Evolutionary conservation across 2,888 invertebrate species (phyloP), one percentile per base, ranked within the genome.

Genomic region (Pyrrhosoma nymphula): DNA sequence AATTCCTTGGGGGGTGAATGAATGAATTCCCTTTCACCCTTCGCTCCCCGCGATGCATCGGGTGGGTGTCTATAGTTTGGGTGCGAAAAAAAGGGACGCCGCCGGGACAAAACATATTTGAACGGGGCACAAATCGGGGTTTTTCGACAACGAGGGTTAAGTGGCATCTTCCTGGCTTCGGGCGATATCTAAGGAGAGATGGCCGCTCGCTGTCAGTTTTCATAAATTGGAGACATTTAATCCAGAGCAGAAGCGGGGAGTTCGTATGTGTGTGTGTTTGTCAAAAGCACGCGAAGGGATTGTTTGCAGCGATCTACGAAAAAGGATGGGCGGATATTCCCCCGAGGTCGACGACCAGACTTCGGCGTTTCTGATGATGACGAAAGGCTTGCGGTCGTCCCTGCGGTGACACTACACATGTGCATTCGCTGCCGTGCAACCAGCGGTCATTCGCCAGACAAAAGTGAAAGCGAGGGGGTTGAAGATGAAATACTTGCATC

Each of bases 71-170:
- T 63, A 91, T 91, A 63, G 91, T 39, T 63, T 56, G 12, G 69
- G 69, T 26, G 69, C 69, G 35, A 91, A 35, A 91, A 91, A 63
- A 91, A 47, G 47, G 91, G 91, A 63, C 63, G 63, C 63, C 47
- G 47, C 47, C 8, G 47, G 2, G 8, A 47, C 47, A 47, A 4
- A 47, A 35, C 23, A 39, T 39, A 39, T 91, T 35, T 30, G 91
- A 91, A 47, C 8, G 47, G 60, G 91, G 63, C 91, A 91, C 63
- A 91, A 47, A 91, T 91, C 91, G 91, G 60, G 91, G 63, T 91
- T 91, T 47, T 91, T 91, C 91, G 60, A 91, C 69, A 91, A 91
- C 91, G 63, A 91, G 91, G 91, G 91, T 91, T 60, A 91, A 91
- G 91, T 91, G 91, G 91, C 23, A 39, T 91, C 91, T 63, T 91